Evolutionary conservation across 2,797 vertebrate species (phyloP), one percentile per base, ranked within the genome.

Genomic region (Bufotes viridis): DNA sequence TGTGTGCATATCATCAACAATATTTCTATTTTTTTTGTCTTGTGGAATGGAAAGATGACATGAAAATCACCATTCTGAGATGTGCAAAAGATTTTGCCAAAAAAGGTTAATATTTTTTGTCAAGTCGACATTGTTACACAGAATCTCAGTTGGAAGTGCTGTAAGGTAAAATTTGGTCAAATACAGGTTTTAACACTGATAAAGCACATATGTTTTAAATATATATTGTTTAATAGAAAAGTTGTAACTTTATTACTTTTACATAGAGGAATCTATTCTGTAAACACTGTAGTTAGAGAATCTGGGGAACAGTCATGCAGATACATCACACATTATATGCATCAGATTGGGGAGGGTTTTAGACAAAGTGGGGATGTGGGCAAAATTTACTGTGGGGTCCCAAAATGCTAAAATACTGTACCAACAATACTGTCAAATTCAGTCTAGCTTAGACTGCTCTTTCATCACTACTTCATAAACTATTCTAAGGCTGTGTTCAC

Each of bases 221-320:
- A 26, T 42, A 60, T 24, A 60, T 61, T 18, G 79, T 63, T 34
- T 81, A 34, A 42, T 22, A 60, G 78, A 49, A 76, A 18, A 76
- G 20, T 76, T 76, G 49, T 49, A 76, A 53, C 42, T 76, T 76
- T 76, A 76, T 76, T 76, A 76, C 74, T 76, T 76, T 76, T 53
- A 53, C 74, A 76, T 42, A 26, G 17, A 75, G 72, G 34, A 34
- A 75, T 76, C 42, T 76, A 49, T 76, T 76, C 42, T n/a, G 51
- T 29, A 69, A 69, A 69, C n/a, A 12, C 10, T 69, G 67, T 26
- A 69, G 7, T 22, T 7, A 53, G 49, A 22, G n/a, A 76, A 76
- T 51, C 42, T 76, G 74, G 49, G 74, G 20, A 76, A 76, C 60
- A 63, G 60, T 63, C 20, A 63, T 63, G 60, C 60, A 63, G 20